A percentile compares a stretch with the other conserved stretches of the same genome.
phyloP scores from a whole-genome alignment of 1,140 invertebrate species.

The Frieseomelitta varia region DNA sequence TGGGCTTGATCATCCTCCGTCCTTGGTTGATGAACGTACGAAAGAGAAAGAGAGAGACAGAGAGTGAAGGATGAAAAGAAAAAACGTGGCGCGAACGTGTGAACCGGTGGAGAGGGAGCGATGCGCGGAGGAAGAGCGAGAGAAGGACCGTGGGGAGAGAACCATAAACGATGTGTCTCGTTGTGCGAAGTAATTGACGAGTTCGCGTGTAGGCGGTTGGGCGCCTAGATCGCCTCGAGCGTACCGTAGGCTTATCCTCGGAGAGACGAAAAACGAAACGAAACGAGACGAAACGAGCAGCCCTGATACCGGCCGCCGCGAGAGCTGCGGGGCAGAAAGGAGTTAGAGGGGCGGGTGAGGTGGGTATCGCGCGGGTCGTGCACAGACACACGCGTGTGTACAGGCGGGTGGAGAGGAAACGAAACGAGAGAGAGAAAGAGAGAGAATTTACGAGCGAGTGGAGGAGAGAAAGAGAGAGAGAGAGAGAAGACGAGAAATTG shows the following conservation, averaged over 20 bases:
- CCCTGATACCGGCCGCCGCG: slow-evolving; percentile 4
- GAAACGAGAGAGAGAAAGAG: slow-evolving; percentile 22
- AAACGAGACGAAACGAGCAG: slow-evolving; percentile 30
- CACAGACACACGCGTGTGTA: not conserved
- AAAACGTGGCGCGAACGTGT: slow-evolving; percentile 14
- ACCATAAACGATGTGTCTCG: slow-evolving; percentile 74
- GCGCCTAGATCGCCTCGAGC: slow-evolving; percentile 75
- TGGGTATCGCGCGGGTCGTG: slow-evolving; percentile 40
- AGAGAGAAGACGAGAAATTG: slow-evolving; percentile 26
- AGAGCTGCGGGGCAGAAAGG: not conserved
- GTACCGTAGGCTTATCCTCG: slow-evolving; percentile 62
- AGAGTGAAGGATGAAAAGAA: not conserved
- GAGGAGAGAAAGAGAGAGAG: not conserved
- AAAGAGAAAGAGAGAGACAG: not conserved
- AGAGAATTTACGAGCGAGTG: not conserved
- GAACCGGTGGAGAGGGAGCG: not conserved
- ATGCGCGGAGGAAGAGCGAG: slow-evolving; percentile 3
- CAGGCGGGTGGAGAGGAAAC: slow-evolving; percentile 20
- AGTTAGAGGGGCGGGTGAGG: slow-evolving; percentile 7
- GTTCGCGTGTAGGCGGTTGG: slow-evolving; percentile 75
- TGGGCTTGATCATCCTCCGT: too few relatives aligned
- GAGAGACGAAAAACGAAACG: slow-evolving; percentile 63
- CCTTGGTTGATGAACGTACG: not conserved
- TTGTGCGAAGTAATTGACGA: slow-evolving; percentile 80
- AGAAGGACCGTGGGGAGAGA: slow-evolving; percentile 37